These are phyloP conservation scores for Leuciscus waleckii DNA, from an alignment of 2,797 vertebrate species.

Conservation along the genomic window DNA sequence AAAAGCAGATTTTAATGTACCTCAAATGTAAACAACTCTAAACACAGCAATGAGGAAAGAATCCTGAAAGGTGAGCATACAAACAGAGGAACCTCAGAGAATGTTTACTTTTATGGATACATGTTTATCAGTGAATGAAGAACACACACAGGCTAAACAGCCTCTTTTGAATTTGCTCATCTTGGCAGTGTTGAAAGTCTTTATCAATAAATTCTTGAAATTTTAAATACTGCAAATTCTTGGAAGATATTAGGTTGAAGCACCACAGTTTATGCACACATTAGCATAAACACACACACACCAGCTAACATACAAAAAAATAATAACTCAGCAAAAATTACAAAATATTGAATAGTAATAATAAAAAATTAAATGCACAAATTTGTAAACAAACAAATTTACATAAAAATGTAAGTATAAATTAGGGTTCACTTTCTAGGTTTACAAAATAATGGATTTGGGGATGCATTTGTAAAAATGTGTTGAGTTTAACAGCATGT, in stretches of 20 bases:
- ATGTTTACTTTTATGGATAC: conserved; percentile 54
- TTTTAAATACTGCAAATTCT: conserved; percentile 27
- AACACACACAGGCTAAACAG: conserved; percentile 16
- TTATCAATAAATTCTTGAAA: conserved; percentile 7
- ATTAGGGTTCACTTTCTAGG: not conserved
- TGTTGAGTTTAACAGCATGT: not conserved
- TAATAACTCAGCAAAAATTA: not conserved
- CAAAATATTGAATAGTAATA: conserved; percentile 2
- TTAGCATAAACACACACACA: conserved; percentile 2
- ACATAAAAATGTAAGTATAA: not conserved
- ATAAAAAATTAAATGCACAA: not conserved
- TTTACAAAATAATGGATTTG: not conserved
- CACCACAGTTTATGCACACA: not conserved
- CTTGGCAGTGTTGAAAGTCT: conserved; percentile 16
- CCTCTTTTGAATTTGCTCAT: conserved; percentile 11
- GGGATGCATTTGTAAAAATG: not conserved
- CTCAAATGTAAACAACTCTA: conserved; percentile 34
- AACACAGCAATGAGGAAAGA: conserved; percentile 20
- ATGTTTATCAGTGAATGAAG: conserved; percentile 32
- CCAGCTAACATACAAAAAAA: not conserved
- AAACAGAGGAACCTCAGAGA: conserved; percentile 15
- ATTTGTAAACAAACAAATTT: conserved; percentile 9
- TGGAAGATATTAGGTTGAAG: conserved; percentile 14
- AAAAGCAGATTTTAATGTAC: conserved; percentile 49
- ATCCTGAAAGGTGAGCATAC: conserved; percentile 9